These are phyloP conservation scores for Crax fasciolata DNA, from an alignment of 2,797 vertebrate species.

Conservation along the genomic window DNA sequence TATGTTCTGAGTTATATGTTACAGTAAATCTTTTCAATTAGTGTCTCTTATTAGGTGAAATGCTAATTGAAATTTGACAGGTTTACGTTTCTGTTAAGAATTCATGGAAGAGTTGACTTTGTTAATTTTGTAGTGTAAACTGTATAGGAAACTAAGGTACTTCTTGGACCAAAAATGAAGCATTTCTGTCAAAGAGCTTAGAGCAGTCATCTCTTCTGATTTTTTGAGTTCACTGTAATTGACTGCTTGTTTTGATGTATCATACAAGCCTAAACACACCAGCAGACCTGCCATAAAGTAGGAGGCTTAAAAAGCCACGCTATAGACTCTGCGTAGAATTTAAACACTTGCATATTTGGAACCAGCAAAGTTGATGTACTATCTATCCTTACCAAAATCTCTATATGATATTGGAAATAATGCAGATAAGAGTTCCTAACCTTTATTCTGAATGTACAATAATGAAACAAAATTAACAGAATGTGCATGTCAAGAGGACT, in stretches of 20 bases:
- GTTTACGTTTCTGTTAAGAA: conserved; percentile 10
- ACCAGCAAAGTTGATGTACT: not conserved
- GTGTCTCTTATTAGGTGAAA: not conserved
- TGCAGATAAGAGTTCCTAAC: not conserved
- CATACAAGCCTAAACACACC: not conserved
- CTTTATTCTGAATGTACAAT: not conserved
- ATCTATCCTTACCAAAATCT: not conserved
- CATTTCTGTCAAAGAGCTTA: not conserved
- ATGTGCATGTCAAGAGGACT: not conserved
- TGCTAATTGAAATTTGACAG: not conserved
- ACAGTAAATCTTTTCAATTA: not conserved
- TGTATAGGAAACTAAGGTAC: not conserved
- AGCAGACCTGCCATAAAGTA: not conserved
- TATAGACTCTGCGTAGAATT: not conserved
- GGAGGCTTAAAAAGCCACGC: not conserved
- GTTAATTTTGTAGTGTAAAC: not conserved
- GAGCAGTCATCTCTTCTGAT: not conserved
- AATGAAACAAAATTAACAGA: not conserved
- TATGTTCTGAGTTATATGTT: not conserved
- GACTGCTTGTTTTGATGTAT: not conserved
- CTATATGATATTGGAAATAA: not conserved
- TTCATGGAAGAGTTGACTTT: not conserved
- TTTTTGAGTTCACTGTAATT: not conserved
- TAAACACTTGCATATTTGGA: not conserved
- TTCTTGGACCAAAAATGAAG: not conserved